Evolutionary conservation across 2,113 vertebrate genomes (phyloP).

Genomic region (Motacilla tschutschensis): DNA sequence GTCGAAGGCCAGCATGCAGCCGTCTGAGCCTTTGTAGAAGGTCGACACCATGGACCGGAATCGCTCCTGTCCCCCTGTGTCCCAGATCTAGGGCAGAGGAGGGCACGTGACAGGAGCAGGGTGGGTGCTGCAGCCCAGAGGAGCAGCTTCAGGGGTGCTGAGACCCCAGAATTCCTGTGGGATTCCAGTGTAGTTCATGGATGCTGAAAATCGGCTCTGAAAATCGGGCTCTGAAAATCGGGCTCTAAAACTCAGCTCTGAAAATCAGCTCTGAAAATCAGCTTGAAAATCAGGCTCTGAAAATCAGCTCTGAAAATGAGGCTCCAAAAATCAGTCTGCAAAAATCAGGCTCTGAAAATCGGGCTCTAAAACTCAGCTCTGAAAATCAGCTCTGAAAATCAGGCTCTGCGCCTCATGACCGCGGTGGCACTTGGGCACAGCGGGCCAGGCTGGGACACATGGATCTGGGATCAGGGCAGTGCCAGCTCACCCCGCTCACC

Average conservation of each 20-base stretch:
- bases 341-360: neutral
- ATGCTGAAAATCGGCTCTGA: neutral
- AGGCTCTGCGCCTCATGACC: fast-evolving
- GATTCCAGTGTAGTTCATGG: fast-evolving
- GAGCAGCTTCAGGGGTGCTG: neutral
- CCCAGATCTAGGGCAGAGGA: slow-evolving; percentile 76
- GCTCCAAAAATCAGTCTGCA: neutral
- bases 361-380: neutral
- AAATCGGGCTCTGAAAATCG: neutral
- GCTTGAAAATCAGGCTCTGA: neutral
- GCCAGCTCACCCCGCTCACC: slow-evolving; percentile 40
- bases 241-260: neutral
- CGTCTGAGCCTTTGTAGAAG: slow-evolving; percentile 81
- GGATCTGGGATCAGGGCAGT: fast-evolving
- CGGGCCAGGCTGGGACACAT: neutral
- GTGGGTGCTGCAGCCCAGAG: neutral
- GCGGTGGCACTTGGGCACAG: neutral
- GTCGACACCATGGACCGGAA: slow-evolving; percentile 81
- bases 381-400: neutral
- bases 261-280: neutral
- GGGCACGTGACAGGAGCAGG: fast-evolving
- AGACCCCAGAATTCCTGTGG: neutral
- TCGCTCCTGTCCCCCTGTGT: slow-evolving; percentile 80
- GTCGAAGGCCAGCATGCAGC: slow-evolving; percentile 78
- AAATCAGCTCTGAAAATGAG: neutral